phyloP scores from a whole-genome alignment of 2,113 vertebrate species.

The Erinaceus europaeus region DNA sequence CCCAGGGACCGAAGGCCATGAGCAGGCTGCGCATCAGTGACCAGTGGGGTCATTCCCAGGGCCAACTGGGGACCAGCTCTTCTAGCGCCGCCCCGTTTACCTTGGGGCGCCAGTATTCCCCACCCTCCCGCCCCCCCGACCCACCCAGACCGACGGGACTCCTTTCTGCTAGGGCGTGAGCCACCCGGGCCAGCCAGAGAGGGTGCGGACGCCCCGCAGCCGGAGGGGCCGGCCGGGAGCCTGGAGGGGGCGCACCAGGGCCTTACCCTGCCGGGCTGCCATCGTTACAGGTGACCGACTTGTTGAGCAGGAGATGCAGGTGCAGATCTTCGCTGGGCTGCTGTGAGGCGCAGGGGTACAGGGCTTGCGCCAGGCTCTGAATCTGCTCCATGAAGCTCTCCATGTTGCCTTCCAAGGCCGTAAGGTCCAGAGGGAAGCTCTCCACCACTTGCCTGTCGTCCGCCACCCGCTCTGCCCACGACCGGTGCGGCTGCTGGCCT shows the following conservation, averaged over 20 bases:
- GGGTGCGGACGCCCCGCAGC: no score
- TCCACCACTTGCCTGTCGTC: slow-evolving; percentile 82
- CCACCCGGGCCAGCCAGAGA: no score
- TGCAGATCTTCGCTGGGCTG: slow-evolving; percentile 92
- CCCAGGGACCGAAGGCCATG: no score
- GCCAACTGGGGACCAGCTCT: no score
- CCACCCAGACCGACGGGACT: no score
- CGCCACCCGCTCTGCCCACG: slow-evolving; percentile 81
- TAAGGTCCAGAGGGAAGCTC: slow-evolving; percentile 96
- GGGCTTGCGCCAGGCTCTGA: slow-evolving; percentile 94
- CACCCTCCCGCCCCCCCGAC: no score
- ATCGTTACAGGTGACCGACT: slow-evolving; percentile 94
- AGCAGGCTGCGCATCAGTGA: no score
- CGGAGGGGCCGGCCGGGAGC: neutral
- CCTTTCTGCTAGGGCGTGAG: no score
- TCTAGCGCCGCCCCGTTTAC: no score
- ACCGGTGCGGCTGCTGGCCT: slow-evolving; percentile 77
- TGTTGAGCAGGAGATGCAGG: slow-evolving; percentile 89
- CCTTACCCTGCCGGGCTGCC: slow-evolving; percentile 92
- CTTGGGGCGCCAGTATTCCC: no score
- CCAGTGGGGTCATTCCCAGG: no score
- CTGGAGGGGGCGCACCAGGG: neutral
- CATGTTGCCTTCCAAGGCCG: slow-evolving; percentile 96
- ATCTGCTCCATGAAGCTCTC: slow-evolving; percentile 97
- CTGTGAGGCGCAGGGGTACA: slow-evolving; percentile 94